Percentiles rank a stretch among this genome's conserved stretches.
Evolutionary conservation across 1,140 invertebrate species (phyloP).

Genomic region (Araneus ventricosus): DNA sequence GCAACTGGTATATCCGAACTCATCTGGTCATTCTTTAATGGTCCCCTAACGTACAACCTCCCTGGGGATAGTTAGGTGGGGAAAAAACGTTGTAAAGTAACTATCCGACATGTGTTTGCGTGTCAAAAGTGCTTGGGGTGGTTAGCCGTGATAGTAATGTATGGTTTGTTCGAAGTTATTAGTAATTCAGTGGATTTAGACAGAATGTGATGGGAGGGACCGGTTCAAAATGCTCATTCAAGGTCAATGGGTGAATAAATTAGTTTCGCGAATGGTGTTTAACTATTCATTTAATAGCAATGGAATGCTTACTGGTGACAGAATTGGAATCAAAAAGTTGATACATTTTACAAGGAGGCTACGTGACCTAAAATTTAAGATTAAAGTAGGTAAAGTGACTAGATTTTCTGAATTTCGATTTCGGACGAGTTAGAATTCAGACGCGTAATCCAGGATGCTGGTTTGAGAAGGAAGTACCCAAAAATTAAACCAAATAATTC

Average conservation of each 20-base stretch:
- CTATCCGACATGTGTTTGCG: neutral
- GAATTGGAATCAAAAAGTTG: too few relatives aligned
- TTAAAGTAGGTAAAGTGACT: too few relatives aligned
- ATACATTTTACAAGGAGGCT: too few relatives aligned
- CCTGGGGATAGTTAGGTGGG: neutral
- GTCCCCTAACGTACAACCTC: neutral
- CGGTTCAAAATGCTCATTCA: neutral
- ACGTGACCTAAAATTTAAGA: too few relatives aligned
- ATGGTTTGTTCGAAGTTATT: neutral
- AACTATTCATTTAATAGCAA: neutral
- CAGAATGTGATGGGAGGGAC: neutral
- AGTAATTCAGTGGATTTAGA: neutral
- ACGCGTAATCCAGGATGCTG: too few relatives aligned
- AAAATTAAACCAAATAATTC: too few relatives aligned
- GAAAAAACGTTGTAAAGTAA: neutral
- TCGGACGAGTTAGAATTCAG: too few relatives aligned
- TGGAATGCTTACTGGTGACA: too few relatives aligned
- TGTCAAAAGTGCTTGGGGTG: neutral
- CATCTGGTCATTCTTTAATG: neutral
- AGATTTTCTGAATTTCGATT: too few relatives aligned
- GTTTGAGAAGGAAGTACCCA: too few relatives aligned
- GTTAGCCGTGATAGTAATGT: neutral
- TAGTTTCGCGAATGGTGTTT: neutral
- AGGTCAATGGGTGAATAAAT: neutral
- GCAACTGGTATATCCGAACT: neutral